phyloP scores from a whole-genome alignment of 92 coral and sea anemone genomes.

The Bergia puertoricense region DNA sequence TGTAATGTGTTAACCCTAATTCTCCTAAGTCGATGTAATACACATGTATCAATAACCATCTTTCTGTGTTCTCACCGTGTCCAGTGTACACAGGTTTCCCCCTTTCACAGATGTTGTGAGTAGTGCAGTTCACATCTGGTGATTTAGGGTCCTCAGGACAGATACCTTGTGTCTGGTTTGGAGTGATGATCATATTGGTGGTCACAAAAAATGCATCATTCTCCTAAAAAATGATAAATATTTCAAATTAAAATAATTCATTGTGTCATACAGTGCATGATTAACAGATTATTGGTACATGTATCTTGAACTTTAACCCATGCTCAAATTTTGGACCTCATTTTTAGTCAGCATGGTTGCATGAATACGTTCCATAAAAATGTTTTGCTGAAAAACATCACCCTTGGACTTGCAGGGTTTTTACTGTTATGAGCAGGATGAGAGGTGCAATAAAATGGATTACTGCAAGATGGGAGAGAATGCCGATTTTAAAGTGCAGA shows the following conservation, averaged over 20 bases:
- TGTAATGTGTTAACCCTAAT: too few species aligned
- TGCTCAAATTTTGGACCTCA: too few species aligned
- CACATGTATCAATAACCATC: too few species aligned
- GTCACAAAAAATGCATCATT: constrained; percentile 89
- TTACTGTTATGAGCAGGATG: too few species aligned
- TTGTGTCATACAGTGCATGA: background rate
- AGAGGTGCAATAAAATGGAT: too few species aligned
- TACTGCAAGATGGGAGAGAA: too few species aligned
- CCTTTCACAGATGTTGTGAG: constrained; percentile 63
- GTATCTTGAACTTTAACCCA: too few species aligned
- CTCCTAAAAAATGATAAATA: constrained; percentile 59
- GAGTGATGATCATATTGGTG: constrained; percentile 95
- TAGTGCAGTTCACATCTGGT: constrained; percentile 46
- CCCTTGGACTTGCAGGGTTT: too few species aligned
- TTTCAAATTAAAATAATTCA: background rate
- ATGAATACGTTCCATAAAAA: too few species aligned
- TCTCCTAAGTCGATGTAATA: background rate
- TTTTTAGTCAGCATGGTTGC: too few species aligned
- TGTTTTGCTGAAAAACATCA: too few species aligned
- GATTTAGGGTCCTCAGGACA: constrained; percentile 86
- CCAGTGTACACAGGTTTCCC: constrained; percentile 65
- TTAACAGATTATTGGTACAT: background rate
- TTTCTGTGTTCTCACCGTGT: constrained; percentile 6
- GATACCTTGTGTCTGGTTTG: constrained; percentile 78
- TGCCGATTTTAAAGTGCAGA: too few species aligned